A percentile compares a stretch with the other conserved stretches of the same genome.
phyloP scores from a whole-genome alignment of 2,797 vertebrate genomes.

The Falco rusticolus region DNA sequence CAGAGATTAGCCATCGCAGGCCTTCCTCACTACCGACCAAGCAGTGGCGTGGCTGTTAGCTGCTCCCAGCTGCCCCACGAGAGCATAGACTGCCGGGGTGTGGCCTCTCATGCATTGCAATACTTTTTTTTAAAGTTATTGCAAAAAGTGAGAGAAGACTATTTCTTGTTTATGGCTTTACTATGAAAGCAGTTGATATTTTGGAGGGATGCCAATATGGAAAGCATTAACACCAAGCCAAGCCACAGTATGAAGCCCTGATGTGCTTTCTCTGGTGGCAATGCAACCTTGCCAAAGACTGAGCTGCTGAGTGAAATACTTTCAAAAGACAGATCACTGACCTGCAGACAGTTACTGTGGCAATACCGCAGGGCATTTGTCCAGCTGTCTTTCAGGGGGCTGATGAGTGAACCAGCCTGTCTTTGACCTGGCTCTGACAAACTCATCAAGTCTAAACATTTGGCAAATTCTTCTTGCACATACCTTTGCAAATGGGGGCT shows the following conservation, averaged over 20 bases:
- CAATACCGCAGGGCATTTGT: background rate
- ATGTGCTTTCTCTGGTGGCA: background rate
- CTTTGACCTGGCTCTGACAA: background rate
- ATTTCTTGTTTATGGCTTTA: background rate
- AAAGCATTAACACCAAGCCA: background rate
- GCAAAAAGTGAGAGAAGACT: background rate
- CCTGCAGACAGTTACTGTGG: background rate
- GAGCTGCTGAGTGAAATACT: background rate
- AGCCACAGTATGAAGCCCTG: background rate
- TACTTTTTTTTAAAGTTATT: background rate
- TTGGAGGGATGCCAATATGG: background rate
- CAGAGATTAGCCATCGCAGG: background rate
- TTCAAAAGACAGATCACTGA: background rate
- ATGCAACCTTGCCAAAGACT: background rate
- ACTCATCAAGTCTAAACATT: background rate
- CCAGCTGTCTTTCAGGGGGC: background rate
- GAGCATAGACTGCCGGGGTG: accelerated
- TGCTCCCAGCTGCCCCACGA: background rate
- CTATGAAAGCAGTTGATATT: background rate
- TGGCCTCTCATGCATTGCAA: background rate
- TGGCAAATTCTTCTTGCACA: background rate
- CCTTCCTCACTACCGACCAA: background rate
- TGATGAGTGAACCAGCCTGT: background rate
- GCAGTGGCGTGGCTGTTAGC: background rate
- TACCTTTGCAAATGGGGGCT: background rate